Percentiles rank a stretch among this genome's conserved stretches.
phyloP scores from a whole-genome alignment of 2,888 invertebrate species.

The Zelleria hepariella region DNA sequence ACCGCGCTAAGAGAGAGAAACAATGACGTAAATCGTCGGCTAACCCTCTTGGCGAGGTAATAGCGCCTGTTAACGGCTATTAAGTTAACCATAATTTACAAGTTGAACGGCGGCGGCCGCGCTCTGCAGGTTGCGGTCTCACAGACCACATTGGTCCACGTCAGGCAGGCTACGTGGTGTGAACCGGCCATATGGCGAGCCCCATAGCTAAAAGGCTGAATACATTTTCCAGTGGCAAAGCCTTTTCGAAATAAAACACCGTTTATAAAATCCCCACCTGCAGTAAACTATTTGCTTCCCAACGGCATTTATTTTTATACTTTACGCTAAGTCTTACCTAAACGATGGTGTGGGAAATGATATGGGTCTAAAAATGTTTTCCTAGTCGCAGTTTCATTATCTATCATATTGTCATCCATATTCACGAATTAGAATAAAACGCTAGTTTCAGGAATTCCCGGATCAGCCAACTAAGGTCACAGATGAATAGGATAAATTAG shows the following conservation, averaged over 20 bases:
- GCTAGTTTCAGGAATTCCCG: not conserved
- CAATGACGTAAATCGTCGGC: conserved; percentile 19
- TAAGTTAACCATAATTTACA: conserved; percentile 28
- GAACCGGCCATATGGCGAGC: not conserved
- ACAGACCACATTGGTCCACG: not conserved
- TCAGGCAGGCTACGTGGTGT: not conserved
- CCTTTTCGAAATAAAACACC: not conserved
- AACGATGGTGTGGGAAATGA: no score
- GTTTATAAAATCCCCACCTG: not conserved
- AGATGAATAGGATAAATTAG: not conserved
- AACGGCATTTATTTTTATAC: not conserved
- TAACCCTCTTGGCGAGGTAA: conserved; percentile 21
- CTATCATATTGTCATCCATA: not conserved
- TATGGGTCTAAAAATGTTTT: no score
- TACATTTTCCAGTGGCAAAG: not conserved
- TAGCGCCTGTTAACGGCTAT: conserved; percentile 24
- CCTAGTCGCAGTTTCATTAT: not conserved
- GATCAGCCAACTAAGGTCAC: not conserved
- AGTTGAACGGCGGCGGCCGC: conserved; percentile 19
- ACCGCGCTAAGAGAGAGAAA: not conserved
- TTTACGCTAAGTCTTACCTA: no score
- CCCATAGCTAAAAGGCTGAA: not conserved
- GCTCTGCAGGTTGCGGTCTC: conserved; percentile 14
- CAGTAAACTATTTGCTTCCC: not conserved
- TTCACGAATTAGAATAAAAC: not conserved